phyloP scores from a whole-genome alignment of 2,113 vertebrate species.

The Todiramphus chloris region DNA sequence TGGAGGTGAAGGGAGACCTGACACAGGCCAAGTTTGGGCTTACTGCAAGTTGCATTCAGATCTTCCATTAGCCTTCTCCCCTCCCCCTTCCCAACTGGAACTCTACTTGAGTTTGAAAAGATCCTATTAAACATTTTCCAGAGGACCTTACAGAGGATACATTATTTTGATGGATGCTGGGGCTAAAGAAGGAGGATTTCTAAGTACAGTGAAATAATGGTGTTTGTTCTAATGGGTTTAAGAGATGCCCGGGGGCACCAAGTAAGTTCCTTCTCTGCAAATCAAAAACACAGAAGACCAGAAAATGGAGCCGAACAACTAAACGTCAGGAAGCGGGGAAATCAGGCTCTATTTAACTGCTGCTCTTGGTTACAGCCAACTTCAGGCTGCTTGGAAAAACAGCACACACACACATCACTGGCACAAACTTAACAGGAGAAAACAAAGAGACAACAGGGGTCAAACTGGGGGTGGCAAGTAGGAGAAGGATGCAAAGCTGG shows the following conservation, averaged over 20 bases:
- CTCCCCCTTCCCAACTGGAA: slow-evolving; percentile 61
- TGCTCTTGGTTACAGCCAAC: slow-evolving; percentile 75
- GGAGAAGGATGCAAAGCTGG: slow-evolving; percentile 49
- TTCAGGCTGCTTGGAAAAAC: slow-evolving; percentile 72
- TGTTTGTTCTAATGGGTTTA: slow-evolving; percentile 60
- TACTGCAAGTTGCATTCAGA: slow-evolving; percentile 49
- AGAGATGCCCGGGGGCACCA: slow-evolving; percentile 75
- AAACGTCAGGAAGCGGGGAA: slow-evolving; percentile 66
- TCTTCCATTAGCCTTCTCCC: slow-evolving; percentile 52
- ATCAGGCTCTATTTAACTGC: slow-evolving; percentile 67
- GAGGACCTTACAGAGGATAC: slow-evolving; percentile 61
- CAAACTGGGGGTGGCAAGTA: slow-evolving; percentile 70
- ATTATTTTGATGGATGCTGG: slow-evolving; percentile 69
- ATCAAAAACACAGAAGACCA: slow-evolving; percentile 75
- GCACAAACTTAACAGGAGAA: slow-evolving; percentile 74
- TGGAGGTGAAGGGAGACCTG: slow-evolving; percentile 68
- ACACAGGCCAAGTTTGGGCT: slow-evolving; percentile 68
- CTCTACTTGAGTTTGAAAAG: slow-evolving; percentile 57
- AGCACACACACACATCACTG: slow-evolving; percentile 72
- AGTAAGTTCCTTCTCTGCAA: slow-evolving; percentile 74
- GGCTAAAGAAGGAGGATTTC: slow-evolving; percentile 61
- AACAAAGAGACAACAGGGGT: slow-evolving; percentile 78
- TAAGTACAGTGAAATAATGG: slow-evolving; percentile 66
- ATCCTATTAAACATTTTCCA: slow-evolving; percentile 61
- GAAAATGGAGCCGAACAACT: slow-evolving; percentile 77